Evolutionary conservation across 2,888 invertebrate genomes (phyloP).

Genomic region (Blomia tropicalis): DNA sequence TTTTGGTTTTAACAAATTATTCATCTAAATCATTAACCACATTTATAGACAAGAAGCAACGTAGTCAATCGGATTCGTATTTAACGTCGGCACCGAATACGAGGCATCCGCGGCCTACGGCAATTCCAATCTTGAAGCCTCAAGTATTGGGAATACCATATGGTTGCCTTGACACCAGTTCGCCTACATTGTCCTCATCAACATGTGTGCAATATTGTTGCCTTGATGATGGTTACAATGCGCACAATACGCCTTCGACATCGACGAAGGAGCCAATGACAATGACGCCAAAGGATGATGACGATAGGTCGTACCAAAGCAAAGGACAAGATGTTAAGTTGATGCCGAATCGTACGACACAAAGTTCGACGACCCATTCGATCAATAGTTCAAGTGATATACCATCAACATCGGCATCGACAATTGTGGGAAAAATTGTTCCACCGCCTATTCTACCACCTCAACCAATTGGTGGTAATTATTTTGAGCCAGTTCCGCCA

Average conservation of each 20-base stretch:
- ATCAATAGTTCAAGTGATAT: not conserved
- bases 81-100: conserved; percentile 12
- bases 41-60: conserved; percentile 21
- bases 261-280: not conserved
- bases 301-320: not conserved
- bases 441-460: too few relatives aligned
- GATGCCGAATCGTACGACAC: not conserved
- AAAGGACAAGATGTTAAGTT: not conserved
- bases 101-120: conserved; percentile 21
- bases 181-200: conserved; percentile 4
- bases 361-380: not conserved
- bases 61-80: conserved; percentile 6
- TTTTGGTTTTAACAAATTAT: conserved; percentile 10
- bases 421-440: not conserved
- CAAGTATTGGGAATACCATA: conserved; percentile 26
- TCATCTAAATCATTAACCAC: not conserved
- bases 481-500: not conserved
- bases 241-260: not conserved
- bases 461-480: not conserved
- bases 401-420: not conserved
- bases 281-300: too few relatives aligned
- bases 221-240: not conserved
- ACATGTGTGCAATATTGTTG: conserved; percentile 22
- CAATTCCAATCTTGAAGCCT: conserved; percentile 29
- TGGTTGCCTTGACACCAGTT: conserved; percentile 21